Evolutionary conservation across 2,113 vertebrate genomes (phyloP), one percentile per base, ranked within the genome.

Genomic region (Athene cunicularia): DNA sequence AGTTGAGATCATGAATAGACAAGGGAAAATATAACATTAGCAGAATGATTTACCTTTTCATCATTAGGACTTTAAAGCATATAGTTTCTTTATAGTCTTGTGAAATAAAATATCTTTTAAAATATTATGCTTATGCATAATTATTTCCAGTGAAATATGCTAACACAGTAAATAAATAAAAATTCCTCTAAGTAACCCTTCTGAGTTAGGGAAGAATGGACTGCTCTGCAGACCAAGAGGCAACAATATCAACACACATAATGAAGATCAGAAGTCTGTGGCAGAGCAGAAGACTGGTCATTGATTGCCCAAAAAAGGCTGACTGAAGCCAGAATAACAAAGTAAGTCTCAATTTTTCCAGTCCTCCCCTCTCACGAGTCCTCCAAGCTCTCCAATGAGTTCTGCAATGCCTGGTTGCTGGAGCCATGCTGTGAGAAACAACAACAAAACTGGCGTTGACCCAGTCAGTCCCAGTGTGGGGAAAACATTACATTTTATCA

Each of bases 381-480:
- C 28, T 89, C 26, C 0, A 0, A 53, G 6, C 0, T 13, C 37
- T 84, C 35, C 0, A 79, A 12, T 0, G 0, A 80, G 32, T 95
- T 85, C 80, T 86, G 60, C 60, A 94, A 45, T 47, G 3, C 27
- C 22, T 95, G 56, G 35, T 30, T 2, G 0, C 43, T 47, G 59
- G 15, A 74, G 55, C 16, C 2, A 0, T 14, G 37, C 55, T 89
- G 23, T 81, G 60, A 91, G 56, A 76, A 95, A 37, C 27, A 60
- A 37, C 23, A 75, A 33, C 41, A 91, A 64, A 89, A 12, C 8
- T 47, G 9, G 14, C 11, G 5, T 26, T 81, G 76, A 77, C 43
- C 47, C 33, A 24, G 75, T 89, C 66, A 41, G 33, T 56, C 33
- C 56, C 24, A n/a, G 5, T 8, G 3, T 20, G 23, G 33, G 20